Evolutionary conservation across 2,888 invertebrate species (phyloP).

Genomic region (Tetanocera ferruginea): DNA sequence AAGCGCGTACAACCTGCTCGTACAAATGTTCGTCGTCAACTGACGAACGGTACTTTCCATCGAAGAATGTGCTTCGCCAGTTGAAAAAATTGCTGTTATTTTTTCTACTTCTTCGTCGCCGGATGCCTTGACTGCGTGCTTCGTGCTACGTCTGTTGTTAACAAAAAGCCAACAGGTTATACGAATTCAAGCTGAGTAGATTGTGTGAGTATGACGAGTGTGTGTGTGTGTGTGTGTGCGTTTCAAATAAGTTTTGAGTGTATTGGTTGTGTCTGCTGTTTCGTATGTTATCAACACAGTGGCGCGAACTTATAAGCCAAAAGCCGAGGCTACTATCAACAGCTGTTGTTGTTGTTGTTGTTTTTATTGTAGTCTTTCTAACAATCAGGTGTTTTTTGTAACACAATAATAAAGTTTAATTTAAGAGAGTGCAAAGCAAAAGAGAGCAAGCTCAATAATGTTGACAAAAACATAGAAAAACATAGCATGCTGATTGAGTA

Average conservation of each 20-base stretch:
- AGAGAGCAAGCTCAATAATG: background rate
- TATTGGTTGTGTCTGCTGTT: conserved; percentile 1
- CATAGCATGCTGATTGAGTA: background rate
- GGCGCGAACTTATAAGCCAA: background rate
- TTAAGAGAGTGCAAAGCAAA: background rate
- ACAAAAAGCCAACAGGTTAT: conserved; percentile 31
- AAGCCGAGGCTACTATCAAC: background rate
- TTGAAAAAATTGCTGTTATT: background rate
- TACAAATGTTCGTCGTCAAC: conserved; percentile 29
- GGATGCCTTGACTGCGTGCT: background rate
- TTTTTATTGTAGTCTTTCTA: conserved; percentile 28
- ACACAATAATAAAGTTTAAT: background rate
- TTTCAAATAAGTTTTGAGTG: background rate
- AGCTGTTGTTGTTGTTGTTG: conserved; percentile 34
- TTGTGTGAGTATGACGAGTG: background rate
- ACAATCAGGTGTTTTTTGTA: background rate
- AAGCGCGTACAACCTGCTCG: conserved; percentile 14
- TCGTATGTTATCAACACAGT: background rate
- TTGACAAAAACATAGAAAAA: background rate
- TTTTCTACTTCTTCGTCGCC: background rate
- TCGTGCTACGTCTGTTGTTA: conserved; percentile 5
- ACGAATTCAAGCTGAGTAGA: background rate
- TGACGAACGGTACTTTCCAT: conserved; percentile 1
- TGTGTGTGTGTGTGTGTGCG: background rate
- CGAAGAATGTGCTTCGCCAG: background rate